Conservation (phyloP, 2,888 invertebrate genomes). For the Brachycybe producta region DNA sequence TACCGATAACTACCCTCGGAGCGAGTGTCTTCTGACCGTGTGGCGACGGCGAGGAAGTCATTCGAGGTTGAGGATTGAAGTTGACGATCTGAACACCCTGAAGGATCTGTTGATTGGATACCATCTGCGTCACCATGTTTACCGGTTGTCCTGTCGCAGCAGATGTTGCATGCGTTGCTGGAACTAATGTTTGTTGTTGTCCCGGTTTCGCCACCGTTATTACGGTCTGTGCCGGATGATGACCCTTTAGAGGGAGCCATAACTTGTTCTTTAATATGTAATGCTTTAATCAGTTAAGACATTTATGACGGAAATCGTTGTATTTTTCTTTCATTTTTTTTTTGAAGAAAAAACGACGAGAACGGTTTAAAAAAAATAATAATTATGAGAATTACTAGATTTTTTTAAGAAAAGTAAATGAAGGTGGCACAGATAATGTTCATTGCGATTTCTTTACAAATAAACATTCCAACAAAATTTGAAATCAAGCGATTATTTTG, state of each 20-base stretch:
- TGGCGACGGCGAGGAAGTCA: slow-evolving; percentile 45
- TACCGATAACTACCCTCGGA: slow-evolving; percentile 59
- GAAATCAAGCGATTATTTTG: too few species aligned
- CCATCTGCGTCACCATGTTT: slow-evolving; percentile 23
- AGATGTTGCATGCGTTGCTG: slow-evolving; percentile 4
- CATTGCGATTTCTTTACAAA: too few species aligned
- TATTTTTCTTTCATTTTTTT: too few species aligned
- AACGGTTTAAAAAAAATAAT: too few species aligned
- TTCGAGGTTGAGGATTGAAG: slow-evolving; percentile 43
- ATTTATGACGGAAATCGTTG: too few species aligned
- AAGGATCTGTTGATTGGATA: slow-evolving; percentile 20
- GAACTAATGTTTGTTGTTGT: slow-evolving; percentile 3
- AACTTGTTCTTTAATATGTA: too few species aligned
- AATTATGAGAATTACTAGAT: too few species aligned
- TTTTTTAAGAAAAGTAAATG: too few species aligned
- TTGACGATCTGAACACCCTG: slow-evolving; percentile 58
- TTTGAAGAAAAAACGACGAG: too few species aligned
- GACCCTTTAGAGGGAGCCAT: slow-evolving; percentile 13
- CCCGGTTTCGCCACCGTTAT: slow-evolving; percentile 5
- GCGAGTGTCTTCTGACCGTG: slow-evolving; percentile 62
- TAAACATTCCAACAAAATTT: too few species aligned
- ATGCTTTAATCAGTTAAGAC: too few species aligned
- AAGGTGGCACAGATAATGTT: too few species aligned
- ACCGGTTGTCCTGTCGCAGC: slow-evolving; percentile 12
- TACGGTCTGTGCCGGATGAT: slow-evolving; percentile 10